A percentile compares a stretch with the other conserved stretches of the same genome.
phyloP scores from a whole-genome alignment of 2,888 invertebrate genomes.

The Cephus spinipes region DNA sequence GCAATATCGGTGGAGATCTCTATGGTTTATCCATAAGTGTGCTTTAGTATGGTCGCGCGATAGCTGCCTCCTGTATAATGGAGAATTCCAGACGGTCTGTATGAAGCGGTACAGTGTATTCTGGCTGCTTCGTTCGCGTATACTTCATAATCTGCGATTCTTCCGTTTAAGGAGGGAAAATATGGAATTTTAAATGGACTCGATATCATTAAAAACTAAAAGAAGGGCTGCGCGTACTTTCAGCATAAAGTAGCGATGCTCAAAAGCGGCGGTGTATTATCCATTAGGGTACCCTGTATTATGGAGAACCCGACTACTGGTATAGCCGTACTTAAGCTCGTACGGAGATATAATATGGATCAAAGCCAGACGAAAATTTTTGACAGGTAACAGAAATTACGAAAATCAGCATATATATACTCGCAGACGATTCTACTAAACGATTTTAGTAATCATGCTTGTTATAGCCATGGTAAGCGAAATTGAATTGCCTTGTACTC shows the following conservation, averaged over 20 bases:
- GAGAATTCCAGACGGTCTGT: slow-evolving; percentile 11
- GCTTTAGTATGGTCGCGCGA: slow-evolving; percentile 1
- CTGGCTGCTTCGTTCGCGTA: slow-evolving; percentile 34
- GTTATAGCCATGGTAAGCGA: background rate
- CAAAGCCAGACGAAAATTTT: background rate
- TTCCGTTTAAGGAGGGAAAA: slow-evolving; percentile 19
- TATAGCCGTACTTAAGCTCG: background rate
- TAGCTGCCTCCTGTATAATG: background rate
- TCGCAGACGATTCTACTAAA: background rate
- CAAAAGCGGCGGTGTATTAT: background rate
- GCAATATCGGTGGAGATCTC: slow-evolving; percentile 39
- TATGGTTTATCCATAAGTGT: slow-evolving; percentile 22
- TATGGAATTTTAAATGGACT: slow-evolving; percentile 39
- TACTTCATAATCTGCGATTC: slow-evolving; percentile 35
- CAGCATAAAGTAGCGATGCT: background rate
- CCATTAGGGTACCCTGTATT: background rate
- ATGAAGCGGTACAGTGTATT: slow-evolving; percentile 26
- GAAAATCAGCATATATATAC: too few relatives aligned
- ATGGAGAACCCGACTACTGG: background rate
- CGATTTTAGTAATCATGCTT: background rate
- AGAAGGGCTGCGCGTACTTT: background rate
- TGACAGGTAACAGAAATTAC: background rate
- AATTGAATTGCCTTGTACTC: background rate
- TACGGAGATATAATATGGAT: background rate
- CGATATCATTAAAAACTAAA: background rate